Conservation (phyloP, 1,140 invertebrate genomes). For the Whitmania pigra region DNA sequence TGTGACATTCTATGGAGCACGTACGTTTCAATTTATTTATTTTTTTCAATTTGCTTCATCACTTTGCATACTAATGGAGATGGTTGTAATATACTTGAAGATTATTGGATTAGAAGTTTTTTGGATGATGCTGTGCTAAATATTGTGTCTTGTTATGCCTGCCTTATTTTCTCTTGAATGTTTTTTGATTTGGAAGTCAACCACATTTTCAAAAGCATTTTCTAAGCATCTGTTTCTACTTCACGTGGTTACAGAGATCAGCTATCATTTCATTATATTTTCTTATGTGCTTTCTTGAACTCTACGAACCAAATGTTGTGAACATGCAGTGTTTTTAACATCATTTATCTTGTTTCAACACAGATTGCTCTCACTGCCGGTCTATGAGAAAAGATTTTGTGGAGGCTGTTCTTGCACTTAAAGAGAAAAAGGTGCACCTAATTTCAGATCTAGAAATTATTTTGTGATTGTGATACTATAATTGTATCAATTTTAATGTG, state of each 20-base stretch:
- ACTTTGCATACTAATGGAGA: background rate
- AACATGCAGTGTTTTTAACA: no score
- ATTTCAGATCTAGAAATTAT: background rate
- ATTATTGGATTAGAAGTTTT: conserved; percentile 54
- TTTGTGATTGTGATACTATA: background rate
- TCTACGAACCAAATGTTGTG: no score
- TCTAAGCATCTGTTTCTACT: no score
- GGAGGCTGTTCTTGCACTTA: conserved; percentile 36
- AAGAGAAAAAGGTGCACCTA: conserved; percentile 28
- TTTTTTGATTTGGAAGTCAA: no score
- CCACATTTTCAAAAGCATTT: no score
- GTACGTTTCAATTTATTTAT: conserved; percentile 28
- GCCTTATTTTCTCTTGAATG: no score
- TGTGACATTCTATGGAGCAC: conserved; percentile 42
- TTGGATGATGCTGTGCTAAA: conserved; percentile 51
- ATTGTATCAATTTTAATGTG: background rate
- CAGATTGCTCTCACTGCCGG: conserved; percentile 48
- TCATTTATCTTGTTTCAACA: no score
- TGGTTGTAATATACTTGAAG: conserved; percentile 31
- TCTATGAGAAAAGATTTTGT: conserved; percentile 44
- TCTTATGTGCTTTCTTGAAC: no score
- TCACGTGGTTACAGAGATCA: no score
- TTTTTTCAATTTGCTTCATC: background rate
- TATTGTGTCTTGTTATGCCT: conserved; percentile 49
- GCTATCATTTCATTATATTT: no score